Conservation (phyloP, 2,797 vertebrate genomes). For the Euphonia xanthogaster region DNA sequence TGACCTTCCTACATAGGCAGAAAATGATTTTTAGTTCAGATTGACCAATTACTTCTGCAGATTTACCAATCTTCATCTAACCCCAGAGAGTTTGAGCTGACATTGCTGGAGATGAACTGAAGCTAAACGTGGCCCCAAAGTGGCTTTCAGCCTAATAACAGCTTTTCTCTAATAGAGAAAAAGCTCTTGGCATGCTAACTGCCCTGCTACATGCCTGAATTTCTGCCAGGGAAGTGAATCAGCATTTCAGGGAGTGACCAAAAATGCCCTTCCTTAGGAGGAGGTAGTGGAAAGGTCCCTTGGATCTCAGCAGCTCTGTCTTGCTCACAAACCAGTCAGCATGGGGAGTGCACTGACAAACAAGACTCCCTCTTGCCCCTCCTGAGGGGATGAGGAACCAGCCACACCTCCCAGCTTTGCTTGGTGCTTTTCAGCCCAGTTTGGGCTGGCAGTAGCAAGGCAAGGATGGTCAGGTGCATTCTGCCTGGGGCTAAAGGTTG, state of each 20-base stretch:
- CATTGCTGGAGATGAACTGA: background rate
- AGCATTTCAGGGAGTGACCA: constrained; percentile 31
- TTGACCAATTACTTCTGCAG: background rate
- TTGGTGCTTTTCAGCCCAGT: background rate
- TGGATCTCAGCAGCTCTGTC: background rate
- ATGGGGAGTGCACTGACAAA: background rate
- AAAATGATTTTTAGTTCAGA: background rate
- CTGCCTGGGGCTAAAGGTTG: background rate
- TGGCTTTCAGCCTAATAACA: background rate
- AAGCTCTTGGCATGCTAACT: background rate
- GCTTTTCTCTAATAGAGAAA: background rate
- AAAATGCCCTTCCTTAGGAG: constrained; percentile 16
- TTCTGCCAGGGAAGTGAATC: constrained; percentile 32
- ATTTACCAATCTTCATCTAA: background rate
- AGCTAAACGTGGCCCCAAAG: background rate
- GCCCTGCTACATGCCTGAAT: background rate
- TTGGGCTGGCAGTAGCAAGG: background rate
- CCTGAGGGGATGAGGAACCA: background rate
- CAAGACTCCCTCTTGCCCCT: background rate
- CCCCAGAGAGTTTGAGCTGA: background rate
- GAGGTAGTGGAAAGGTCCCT: background rate
- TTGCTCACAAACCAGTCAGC: background rate
- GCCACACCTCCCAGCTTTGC: background rate
- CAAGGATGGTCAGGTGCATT: background rate
- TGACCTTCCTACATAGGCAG: background rate